Percentiles rank a stretch among this genome's conserved stretches.
phyloP scores from a whole-genome alignment of 2,797 vertebrate genomes.

The Zenarchopterus dispar region DNA sequence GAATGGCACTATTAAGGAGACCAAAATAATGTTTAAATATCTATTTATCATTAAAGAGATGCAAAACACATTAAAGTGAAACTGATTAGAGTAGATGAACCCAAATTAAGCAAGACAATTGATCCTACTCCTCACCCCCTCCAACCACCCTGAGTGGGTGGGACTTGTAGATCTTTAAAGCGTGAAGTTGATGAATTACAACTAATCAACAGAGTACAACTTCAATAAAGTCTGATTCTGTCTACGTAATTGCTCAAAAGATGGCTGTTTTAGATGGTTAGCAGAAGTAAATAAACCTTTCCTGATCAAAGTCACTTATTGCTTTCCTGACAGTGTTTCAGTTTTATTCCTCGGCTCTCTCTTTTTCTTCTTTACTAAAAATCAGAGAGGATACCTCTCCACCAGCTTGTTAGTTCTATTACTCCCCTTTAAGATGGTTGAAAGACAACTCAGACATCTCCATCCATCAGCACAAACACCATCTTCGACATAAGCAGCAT shows the following conservation, averaged over 20 bases:
- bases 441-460: slow-evolving; percentile 29
- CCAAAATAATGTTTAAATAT: slow-evolving; percentile 36
- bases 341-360: slow-evolving; percentile 6
- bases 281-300: slow-evolving; percentile 27
- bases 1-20: slow-evolving; percentile 16
- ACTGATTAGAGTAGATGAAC: slow-evolving; percentile 1
- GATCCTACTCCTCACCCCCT: slow-evolving; percentile 48
- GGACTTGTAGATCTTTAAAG: slow-evolving; percentile 61
- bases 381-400: no score
- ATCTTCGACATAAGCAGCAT: slow-evolving; percentile 15
- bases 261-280: background rate
- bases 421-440: slow-evolving; percentile 19
- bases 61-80: slow-evolving; percentile 1
- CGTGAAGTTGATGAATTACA: slow-evolving; percentile 30
- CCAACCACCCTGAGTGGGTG: slow-evolving; percentile 20
- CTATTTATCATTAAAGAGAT: slow-evolving; percentile 19
- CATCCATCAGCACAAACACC: slow-evolving; percentile 47
- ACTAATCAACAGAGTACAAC: slow-evolving; percentile 12
- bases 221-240: slow-evolving; percentile 35
- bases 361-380: background rate
- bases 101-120: slow-evolving; percentile 32
- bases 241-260: slow-evolving; percentile 1
- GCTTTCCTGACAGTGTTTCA: slow-evolving; percentile 15
- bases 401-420: background rate
- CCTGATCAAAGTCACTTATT: slow-evolving; percentile 7